phyloP scores from a whole-genome alignment of 2,113 vertebrate genomes.

The Bujurquina vittata region DNA sequence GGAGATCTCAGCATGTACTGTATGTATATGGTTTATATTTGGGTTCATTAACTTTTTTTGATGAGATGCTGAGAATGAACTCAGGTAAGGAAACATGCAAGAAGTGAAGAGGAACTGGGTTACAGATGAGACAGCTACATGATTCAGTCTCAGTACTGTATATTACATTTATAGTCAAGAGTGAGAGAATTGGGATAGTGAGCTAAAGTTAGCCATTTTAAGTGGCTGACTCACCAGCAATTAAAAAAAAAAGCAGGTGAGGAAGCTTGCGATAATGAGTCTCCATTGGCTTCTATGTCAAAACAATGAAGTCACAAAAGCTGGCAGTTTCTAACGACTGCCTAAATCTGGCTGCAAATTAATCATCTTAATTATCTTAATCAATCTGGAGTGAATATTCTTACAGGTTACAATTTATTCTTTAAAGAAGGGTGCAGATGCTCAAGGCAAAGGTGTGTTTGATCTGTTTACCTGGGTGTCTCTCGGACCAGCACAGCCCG shows the following conservation, averaged over 20 bases:
- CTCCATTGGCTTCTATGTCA: constrained; percentile 50
- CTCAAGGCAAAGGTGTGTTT: not conserved
- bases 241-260: constrained; percentile 44
- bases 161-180: constrained; percentile 34
- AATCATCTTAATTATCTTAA: constrained; percentile 33
- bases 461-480: constrained; percentile 72
- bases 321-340: not conserved
- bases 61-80: not conserved
- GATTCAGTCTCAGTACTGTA: not conserved
- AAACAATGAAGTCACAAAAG: constrained; percentile 38
- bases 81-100: not conserved
- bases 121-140: not conserved
- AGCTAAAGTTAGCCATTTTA: constrained; percentile 44
- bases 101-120: not conserved
- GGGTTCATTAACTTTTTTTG: constrained; percentile 3
- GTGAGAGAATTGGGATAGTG: constrained; percentile 60
- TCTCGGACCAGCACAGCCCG: constrained; percentile 92
- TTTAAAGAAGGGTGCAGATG: not conserved
- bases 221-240: constrained; percentile 43
- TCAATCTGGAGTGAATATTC: constrained; percentile 8
- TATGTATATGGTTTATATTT: not conserved
- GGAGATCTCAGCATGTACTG: not conserved
- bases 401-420: not conserved
- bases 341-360: constrained; percentile 22
- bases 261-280: constrained; percentile 54